These are phyloP conservation scores for Liasis olivaceus DNA, from an alignment of 2,797 vertebrate genomes.

Conservation along the genomic window DNA sequence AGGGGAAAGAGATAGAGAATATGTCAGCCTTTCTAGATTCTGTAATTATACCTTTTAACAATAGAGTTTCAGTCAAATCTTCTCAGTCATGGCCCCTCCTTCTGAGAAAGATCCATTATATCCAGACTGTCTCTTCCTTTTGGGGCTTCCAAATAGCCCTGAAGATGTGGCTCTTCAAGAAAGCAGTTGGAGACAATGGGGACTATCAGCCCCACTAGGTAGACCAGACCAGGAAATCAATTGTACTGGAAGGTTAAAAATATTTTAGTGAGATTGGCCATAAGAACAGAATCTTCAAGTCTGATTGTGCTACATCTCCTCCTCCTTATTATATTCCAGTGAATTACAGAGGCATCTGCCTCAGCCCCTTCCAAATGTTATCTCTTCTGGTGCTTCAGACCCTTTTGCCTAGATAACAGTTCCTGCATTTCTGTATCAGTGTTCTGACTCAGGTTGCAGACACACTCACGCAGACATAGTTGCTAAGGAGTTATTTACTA, in stretches of 20 bases:
- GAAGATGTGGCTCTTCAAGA: background rate
- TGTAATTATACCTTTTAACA: background rate
- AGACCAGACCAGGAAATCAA: background rate
- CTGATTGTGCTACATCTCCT: background rate
- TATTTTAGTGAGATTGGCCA: background rate
- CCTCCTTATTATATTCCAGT: background rate
- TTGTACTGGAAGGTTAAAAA: background rate
- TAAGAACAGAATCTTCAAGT: background rate
- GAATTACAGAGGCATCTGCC: background rate
- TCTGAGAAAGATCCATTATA: background rate
- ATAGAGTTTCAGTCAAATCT: background rate
- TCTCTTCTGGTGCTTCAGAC: background rate
- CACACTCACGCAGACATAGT: too few relatives aligned
- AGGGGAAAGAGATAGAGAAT: background rate
- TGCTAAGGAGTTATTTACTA: too few relatives aligned
- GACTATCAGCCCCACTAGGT: background rate
- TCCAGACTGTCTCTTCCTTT: background rate
- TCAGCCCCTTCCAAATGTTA: too few relatives aligned
- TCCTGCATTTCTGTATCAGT: background rate
- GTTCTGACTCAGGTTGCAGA: too few relatives aligned
- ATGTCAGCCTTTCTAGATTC: background rate
- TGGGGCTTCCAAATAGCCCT: background rate
- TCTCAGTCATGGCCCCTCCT: background rate
- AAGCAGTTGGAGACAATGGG: background rate
- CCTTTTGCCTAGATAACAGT: background rate